Evolutionary conservation across 37 sponge, comb jelly and placozoan genomes (phyloP).

Genomic region (Hexactinellida sp.): DNA sequence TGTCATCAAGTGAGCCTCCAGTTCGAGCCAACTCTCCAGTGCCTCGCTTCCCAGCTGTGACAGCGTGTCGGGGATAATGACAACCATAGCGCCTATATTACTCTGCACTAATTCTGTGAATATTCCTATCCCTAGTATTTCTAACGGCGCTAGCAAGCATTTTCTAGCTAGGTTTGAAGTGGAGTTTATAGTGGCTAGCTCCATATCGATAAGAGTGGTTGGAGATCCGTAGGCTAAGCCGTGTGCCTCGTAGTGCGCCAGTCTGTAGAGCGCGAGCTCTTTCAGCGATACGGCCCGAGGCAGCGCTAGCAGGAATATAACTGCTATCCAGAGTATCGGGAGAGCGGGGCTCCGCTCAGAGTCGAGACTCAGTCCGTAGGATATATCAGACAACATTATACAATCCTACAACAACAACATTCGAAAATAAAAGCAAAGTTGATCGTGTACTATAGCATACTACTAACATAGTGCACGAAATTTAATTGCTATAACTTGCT

Average conservation of each 20-base stretch:
- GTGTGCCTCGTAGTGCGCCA: background rate
- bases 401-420: background rate
- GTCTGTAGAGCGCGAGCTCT: background rate
- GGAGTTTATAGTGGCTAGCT: background rate
- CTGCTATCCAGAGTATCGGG: background rate
- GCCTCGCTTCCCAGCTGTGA: background rate
- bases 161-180: background rate
- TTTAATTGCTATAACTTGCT: too few species aligned
- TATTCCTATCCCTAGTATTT: background rate
- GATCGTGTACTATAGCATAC: too few species aligned
- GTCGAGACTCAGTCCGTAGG: background rate
- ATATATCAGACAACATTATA: background rate
- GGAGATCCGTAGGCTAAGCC: background rate
- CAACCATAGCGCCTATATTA: conserved; percentile 8
- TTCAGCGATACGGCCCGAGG: background rate
- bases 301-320: background rate
- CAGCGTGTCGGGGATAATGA: background rate
- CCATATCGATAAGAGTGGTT: background rate
- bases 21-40: background rate
- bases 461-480: too few species aligned
- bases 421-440: too few species aligned
- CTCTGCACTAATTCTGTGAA: background rate
- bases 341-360: background rate
- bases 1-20: background rate
- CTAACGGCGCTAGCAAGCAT: background rate